Percentiles rank a stretch among this genome's conserved stretches.
These are phyloP conservation scores for Leptopilina myrica DNA, from an alignment of 2,888 invertebrate species.

Conservation along the genomic window DNA sequence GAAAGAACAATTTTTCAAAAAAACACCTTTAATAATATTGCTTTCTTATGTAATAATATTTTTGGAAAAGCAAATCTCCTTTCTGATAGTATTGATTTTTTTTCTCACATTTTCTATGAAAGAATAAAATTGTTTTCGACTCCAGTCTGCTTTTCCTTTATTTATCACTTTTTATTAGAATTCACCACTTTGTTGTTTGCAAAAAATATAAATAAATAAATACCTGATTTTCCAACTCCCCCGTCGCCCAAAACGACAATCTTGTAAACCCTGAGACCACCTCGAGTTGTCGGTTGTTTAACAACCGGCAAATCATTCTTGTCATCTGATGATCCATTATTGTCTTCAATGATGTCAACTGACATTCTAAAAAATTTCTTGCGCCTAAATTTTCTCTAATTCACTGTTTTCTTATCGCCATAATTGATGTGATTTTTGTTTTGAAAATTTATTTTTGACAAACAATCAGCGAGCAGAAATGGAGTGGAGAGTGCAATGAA, in stretches of 20 bases:
- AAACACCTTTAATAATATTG: too few relatives aligned
- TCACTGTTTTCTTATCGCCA: conserved; percentile 48
- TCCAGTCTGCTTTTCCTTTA: too few relatives aligned
- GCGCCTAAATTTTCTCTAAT: conserved; percentile 42
- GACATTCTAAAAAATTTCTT: conserved; percentile 45
- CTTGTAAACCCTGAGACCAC: conserved; percentile 87
- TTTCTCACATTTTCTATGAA: not conserved
- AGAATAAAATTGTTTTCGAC: too few relatives aligned
- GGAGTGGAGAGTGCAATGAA: not conserved
- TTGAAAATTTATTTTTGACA: not conserved
- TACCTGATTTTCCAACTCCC: conserved; percentile 94
- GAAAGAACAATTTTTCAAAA: too few relatives aligned
- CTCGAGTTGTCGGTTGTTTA: conserved; percentile 76
- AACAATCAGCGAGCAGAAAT: not conserved
- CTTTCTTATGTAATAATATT: not conserved
- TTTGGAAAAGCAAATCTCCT: not conserved
- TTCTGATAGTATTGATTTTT: not conserved
- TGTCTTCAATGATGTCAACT: conserved; percentile 53
- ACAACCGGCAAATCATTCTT: conserved; percentile 64
- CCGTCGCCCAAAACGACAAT: conserved; percentile 95
- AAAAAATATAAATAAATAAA: conserved; percentile 43
- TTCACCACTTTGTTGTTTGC: too few relatives aligned
- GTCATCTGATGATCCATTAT: conserved; percentile 60
- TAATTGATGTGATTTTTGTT: conserved; percentile 38
- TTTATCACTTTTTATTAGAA: too few relatives aligned